Conservation (phyloP, 2,888 invertebrate species). For the Drosophila mulleri region DNA sequence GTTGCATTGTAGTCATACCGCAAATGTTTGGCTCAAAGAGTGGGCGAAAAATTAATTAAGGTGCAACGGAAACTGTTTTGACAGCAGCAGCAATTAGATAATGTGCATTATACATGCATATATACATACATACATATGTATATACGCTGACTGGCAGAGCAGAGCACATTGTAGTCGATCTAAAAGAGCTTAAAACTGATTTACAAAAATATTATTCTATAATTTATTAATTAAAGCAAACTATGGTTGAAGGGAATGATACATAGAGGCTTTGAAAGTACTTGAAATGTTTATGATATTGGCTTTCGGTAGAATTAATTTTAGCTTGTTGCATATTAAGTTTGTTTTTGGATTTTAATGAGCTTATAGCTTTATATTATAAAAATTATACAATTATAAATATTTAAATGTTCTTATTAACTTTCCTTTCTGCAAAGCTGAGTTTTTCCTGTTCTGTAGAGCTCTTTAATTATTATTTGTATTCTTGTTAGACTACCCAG, state of each 20-base stretch:
- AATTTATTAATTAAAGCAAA: not conserved
- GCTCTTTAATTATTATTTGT: not conserved
- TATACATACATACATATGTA: not conserved
- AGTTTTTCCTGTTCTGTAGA: not conserved
- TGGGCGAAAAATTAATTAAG: conserved; percentile 48
- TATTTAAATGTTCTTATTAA: too few relatives aligned
- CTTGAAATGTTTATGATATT: too few relatives aligned
- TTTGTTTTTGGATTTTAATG: not conserved
- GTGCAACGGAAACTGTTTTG: conserved; percentile 38
- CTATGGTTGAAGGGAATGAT: not conserved
- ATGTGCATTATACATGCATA: not conserved
- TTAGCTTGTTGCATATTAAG: not conserved
- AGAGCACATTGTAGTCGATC: not conserved
- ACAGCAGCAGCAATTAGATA: conserved; percentile 25
- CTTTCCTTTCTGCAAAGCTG: too few relatives aligned
- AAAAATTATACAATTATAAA: not conserved
- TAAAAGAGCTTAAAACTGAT: conserved; percentile 5
- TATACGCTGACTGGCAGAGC: not conserved
- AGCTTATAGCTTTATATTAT: not conserved
- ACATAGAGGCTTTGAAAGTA: too few relatives aligned
- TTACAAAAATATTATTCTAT: conserved; percentile 10
- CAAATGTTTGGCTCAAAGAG: conserved; percentile 12
- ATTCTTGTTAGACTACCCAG: too few relatives aligned
- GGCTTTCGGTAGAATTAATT: not conserved
- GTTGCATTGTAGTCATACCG: conserved; percentile 28